Percentiles rank a stretch among this genome's conserved stretches.
phyloP scores from a whole-genome alignment of 1,140 invertebrate species.

The Drosophila sp. region DNA sequence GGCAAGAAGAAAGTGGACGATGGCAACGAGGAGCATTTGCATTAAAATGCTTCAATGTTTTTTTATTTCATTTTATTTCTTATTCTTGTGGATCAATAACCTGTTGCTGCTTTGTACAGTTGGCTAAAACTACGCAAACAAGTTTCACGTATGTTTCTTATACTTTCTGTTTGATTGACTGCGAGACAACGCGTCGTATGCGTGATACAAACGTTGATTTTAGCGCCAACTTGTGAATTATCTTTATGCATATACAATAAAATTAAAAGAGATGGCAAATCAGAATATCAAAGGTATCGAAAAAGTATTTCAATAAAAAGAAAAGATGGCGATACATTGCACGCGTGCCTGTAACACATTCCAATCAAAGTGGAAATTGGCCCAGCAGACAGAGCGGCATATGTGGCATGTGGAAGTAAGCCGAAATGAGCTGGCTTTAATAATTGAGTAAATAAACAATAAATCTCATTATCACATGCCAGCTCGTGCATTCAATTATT shows the following conservation, averaged over 20 bases:
- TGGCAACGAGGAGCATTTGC: conserved; percentile 20
- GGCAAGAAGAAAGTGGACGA: not conserved
- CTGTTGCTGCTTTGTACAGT: conserved; percentile 61
- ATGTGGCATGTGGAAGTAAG: not conserved
- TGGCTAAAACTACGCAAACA: conserved; percentile 19
- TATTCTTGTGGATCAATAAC: conserved; percentile 71
- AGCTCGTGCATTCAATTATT: conserved; percentile 79
- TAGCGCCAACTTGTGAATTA: conserved; percentile 51
- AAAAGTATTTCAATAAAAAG: not conserved
- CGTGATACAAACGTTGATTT: conserved; percentile 45
- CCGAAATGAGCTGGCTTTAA: conserved; percentile 42
- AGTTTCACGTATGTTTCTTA: conserved; percentile 6
- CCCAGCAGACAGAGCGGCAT: conserved; percentile 27
- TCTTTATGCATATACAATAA: conserved; percentile 20
- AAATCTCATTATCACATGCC: conserved; percentile 76
- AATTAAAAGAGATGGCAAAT: conserved; percentile 3
- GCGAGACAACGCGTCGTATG: conserved; percentile 34
- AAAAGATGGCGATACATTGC: not conserved
- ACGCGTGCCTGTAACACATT: conserved; percentile 40
- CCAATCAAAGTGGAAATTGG: conserved; percentile 14
- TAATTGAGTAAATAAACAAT: conserved; percentile 76
- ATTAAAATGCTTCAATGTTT: conserved; percentile 38
- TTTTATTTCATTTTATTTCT: not conserved
- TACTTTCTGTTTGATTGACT: conserved; percentile 1
- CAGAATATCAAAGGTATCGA: not conserved